phyloP scores from a whole-genome alignment of 2,888 invertebrate genomes.

The Meganola albula region DNA sequence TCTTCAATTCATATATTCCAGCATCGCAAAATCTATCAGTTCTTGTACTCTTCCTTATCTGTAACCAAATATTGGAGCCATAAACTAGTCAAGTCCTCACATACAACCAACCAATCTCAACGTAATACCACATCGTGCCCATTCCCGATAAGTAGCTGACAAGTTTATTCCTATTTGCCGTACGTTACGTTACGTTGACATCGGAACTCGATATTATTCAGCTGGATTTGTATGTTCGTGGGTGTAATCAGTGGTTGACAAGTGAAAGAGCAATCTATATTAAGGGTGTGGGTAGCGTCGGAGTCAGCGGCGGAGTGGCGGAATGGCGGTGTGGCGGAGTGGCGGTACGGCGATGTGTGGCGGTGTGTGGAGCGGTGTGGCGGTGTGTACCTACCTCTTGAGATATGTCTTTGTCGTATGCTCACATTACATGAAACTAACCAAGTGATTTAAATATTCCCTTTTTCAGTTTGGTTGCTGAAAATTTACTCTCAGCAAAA shows the following conservation, averaged over 20 bases:
- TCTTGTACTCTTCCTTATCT: too few species aligned
- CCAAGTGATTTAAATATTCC: constrained; percentile 17
- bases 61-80: too few species aligned
- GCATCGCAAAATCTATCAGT: too few species aligned
- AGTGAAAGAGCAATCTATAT: constrained; percentile 35
- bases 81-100: not conserved
- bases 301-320: too few species aligned
- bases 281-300: constrained; percentile 15
- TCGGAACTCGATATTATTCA: constrained; percentile 28
- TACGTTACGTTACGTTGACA: constrained; percentile 13
- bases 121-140: not conserved
- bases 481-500: too few species aligned
- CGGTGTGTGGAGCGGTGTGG: too few species aligned
- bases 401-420: constrained; percentile 22
- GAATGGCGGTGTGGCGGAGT: too few species aligned
- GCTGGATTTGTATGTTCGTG: constrained; percentile 27
- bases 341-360: too few species aligned
- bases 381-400: too few species aligned
- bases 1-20: too few species aligned
- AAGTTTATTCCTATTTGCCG: constrained; percentile 17
- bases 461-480: too few species aligned
- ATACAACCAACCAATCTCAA: not conserved
- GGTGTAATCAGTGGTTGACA: constrained; percentile 29
- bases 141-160: constrained; percentile 13
- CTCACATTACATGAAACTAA: constrained; percentile 18